Percentiles rank a stretch among this genome's conserved stretches.
phyloP scores from a whole-genome alignment of 2,797 vertebrate genomes.

The Atherinosoma microstoma region DNA sequence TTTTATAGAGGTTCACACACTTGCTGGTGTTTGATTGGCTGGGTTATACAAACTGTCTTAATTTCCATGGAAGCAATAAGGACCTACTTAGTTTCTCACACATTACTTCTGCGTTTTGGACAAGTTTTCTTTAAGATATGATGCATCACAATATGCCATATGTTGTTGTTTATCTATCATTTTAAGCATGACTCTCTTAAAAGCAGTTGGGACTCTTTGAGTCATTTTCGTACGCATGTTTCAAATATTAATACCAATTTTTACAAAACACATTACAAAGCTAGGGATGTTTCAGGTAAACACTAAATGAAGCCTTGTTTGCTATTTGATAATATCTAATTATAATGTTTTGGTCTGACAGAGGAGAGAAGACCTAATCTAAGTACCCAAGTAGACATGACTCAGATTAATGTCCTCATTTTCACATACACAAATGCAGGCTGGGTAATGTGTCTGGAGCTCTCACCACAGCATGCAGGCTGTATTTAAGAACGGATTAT shows the following conservation, averaged over 20 bases:
- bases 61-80: no score
- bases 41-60: no score
- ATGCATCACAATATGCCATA: no score
- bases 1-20: neutral
- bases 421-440: slow-evolving; percentile 35
- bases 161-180: neutral
- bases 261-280: neutral
- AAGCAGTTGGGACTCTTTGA: neutral
- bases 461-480: slow-evolving; percentile 10
- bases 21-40: neutral
- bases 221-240: neutral
- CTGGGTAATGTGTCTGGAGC: slow-evolving; percentile 35
- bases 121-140: no score
- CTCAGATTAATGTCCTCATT: slow-evolving; percentile 49
- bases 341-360: slow-evolving; percentile 25
- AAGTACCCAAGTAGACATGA: slow-evolving; percentile 51
- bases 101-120: no score
- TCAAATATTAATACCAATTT: neutral
- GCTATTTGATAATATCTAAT: slow-evolving; percentile 29
- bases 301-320: slow-evolving; percentile 1
- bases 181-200: neutral
- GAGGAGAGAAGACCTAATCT: slow-evolving; percentile 41
- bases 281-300: neutral
- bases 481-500: slow-evolving; percentile 49
- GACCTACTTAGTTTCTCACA: no score